phyloP scores from a whole-genome alignment of 2,888 invertebrate species.

The Carpatolechia fugitivella region DNA sequence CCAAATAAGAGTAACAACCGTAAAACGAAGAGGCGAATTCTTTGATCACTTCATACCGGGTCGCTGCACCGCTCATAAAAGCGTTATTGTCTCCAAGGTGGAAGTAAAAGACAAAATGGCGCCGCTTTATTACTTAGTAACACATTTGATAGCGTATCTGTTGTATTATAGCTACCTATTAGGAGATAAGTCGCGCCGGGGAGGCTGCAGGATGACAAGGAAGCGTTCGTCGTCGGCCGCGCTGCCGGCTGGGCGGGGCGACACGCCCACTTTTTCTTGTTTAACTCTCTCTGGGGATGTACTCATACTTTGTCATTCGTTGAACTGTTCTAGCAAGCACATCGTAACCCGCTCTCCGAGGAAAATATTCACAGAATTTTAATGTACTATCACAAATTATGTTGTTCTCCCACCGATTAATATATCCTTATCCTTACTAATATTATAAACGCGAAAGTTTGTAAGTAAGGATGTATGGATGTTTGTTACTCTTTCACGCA shows the following conservation, averaged over 20 bases:
- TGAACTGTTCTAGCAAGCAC: slow-evolving; percentile 32
- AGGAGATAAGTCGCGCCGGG: slow-evolving; percentile 70
- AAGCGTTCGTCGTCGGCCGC: slow-evolving; percentile 34
- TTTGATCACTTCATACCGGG: slow-evolving; percentile 69
- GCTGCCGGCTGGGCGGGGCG: slow-evolving; percentile 65
- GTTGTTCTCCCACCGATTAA: too few species aligned
- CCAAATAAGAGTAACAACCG: slow-evolving; percentile 64
- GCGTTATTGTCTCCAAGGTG: slow-evolving; percentile 66
- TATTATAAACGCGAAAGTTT: too few species aligned
- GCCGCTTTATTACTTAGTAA: slow-evolving; percentile 78
- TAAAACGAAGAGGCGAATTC: slow-evolving; percentile 64
- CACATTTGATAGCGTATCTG: slow-evolving; percentile 71
- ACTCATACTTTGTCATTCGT: slow-evolving; percentile 45
- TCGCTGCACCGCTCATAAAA: slow-evolving; percentile 67
- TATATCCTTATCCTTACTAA: too few species aligned
- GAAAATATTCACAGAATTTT: neutral
- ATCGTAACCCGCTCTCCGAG: slow-evolving; percentile 10
- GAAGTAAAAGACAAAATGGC: slow-evolving; percentile 75
- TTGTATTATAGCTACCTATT: slow-evolving; percentile 73
- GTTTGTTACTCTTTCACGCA: too few species aligned
- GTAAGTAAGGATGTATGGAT: too few species aligned
- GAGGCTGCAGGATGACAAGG: slow-evolving; percentile 64
- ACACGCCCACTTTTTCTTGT: slow-evolving; percentile 72
- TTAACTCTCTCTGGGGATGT: slow-evolving; percentile 43
- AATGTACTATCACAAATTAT: too few species aligned